A percentile compares a stretch with the other conserved stretches of the same genome.
Evolutionary conservation across 2,888 invertebrate species (phyloP).

Genomic region (Caenorhabditis becei): DNA sequence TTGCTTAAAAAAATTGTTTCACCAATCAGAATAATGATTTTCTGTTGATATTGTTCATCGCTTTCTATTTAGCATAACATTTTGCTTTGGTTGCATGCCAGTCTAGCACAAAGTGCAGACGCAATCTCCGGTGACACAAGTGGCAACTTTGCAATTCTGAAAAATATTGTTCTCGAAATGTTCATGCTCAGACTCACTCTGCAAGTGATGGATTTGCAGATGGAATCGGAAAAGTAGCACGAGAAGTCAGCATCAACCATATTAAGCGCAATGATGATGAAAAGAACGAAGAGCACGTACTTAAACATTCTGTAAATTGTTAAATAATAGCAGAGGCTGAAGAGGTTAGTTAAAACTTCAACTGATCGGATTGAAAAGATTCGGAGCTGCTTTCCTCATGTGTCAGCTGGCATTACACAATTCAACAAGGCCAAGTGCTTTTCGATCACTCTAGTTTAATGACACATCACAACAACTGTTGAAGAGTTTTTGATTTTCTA

Average conservation of each 20-base stretch:
- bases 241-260: constrained; percentile 70
- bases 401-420: constrained; percentile 19
- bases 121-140: constrained; percentile 70
- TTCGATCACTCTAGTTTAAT: constrained; percentile 1
- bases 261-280: constrained; percentile 64
- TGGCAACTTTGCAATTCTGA: constrained; percentile 70
- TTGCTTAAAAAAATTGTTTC: too few relatives aligned
- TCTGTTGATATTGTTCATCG: too few relatives aligned
- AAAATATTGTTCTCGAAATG: constrained; percentile 14
- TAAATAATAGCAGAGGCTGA: neutral
- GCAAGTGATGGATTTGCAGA: constrained; percentile 71
- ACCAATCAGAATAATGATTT: too few relatives aligned
- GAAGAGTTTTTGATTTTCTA: neutral
- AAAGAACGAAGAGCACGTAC: constrained; percentile 49
- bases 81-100: too few relatives aligned
- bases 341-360: neutral
- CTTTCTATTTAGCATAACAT: too few relatives aligned
- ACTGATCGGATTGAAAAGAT: neutral
- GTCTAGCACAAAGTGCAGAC: constrained; percentile 67
- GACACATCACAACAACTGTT: constrained; percentile 1
- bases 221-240: constrained; percentile 67
- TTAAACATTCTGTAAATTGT: constrained; percentile 35
- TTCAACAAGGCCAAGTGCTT: neutral
- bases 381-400: neutral
- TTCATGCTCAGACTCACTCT: constrained; percentile 57